Conservation (phyloP, 1,140 invertebrate species). For the Aricia agestis region DNA sequence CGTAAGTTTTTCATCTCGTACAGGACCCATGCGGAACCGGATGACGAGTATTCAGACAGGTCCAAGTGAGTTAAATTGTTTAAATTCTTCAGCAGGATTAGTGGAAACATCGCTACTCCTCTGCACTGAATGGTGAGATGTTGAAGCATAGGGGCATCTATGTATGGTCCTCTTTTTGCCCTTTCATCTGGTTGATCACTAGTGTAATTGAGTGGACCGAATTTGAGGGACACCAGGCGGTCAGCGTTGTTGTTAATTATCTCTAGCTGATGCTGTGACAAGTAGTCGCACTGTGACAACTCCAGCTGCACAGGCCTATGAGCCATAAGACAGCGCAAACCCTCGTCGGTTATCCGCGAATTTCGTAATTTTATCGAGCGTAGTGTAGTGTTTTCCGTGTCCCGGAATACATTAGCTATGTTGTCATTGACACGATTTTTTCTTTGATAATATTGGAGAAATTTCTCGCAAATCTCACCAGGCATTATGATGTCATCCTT, state of each 20-base stretch:
- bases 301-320: conserved; percentile 86
- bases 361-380: conserved; percentile 82
- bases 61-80: conserved; percentile 85
- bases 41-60: conserved; percentile 83
- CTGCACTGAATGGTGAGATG: conserved; percentile 79
- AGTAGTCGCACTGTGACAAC: conserved; percentile 81
- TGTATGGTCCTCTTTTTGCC: conserved; percentile 64
- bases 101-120: conserved; percentile 72
- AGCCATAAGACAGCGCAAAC: conserved; percentile 80
- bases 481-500: conserved; percentile 61
- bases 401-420: conserved; percentile 84
- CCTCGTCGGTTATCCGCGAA: conserved; percentile 82
- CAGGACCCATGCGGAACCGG: conserved; percentile 77
- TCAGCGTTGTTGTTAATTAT: conserved; percentile 77
- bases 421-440: conserved; percentile 78
- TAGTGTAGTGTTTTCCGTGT: conserved; percentile 81
- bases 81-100: conserved; percentile 78
- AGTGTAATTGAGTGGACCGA: conserved; percentile 47
- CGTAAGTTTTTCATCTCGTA: conserved; percentile 80
- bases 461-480: conserved; percentile 63
- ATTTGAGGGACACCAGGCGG: conserved; percentile 67
- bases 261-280: conserved; percentile 79
- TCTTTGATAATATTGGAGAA: conserved; percentile 80
- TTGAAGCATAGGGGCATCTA: conserved; percentile 81
- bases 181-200: conserved; percentile 43